Base-by-base conservation (phyloP, 92 coral and sea anemone species). In the Paramuricea clavata region DNA sequence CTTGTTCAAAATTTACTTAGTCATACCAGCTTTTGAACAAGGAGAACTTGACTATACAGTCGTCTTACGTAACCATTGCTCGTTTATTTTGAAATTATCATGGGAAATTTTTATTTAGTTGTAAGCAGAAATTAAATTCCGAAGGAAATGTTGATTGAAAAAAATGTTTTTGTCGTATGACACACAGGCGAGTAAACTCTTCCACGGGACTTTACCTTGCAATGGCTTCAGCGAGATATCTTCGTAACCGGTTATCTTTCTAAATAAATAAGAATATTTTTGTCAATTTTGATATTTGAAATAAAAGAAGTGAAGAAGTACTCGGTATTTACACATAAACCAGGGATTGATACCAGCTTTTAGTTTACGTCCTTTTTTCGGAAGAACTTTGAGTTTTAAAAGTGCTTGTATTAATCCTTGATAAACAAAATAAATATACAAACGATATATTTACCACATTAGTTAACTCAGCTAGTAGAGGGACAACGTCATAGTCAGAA, bases 401-500 rank as follows among this genome's bases (percentile, higher is more conserved):
- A n/a, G n/a, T n/a, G n/a, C n/a, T n/a, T n/a, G n/a, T n/a, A 73
- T 22, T 1, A 26, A 26, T 23, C 28, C 28, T 15, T 34, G 22
- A 19, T 17, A 21, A 19, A 54, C 8, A 54, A 73, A 31, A 25
- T 30, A 33, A n/a, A 25, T 11, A 4, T 52, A 11, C 27, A 0
- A 44, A 22, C 17, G 26, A 13, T 22, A 21, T 49, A 62, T 91
- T 6, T 89, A 95, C 98, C 97, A 65, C 88, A 57, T 81, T 67
- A n/a, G 98, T 94, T 74, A 95, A 87, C 2, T 81, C 78, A 50
- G 97, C 93, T 78, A 95, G 77, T 25, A 86, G 82, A 15, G 86
- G 85, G 7, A 95, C 98, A 26, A 94, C 97, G 27, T 91, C 98
- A 74, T 94, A 95, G 80, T 95, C 98, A 17, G 97, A 86, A 28